Evolutionary conservation across 2,888 invertebrate genomes (phyloP).

Genomic region (Ophion ellenae): DNA sequence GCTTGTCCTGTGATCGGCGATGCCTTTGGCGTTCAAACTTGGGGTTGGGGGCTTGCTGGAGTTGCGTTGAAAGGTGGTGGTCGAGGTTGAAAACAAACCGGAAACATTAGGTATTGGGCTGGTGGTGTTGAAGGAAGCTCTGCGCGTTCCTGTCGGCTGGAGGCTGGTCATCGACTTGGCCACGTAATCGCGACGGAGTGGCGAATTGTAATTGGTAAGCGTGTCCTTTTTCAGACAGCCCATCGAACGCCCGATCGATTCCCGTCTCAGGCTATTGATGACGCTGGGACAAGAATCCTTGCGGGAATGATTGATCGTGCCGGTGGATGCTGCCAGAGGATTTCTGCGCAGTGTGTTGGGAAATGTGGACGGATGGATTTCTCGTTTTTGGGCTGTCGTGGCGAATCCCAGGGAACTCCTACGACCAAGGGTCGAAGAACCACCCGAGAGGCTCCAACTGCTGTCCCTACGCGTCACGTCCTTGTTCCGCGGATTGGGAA

Average conservation of each 20-base stretch:
- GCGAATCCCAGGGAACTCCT: conserved; percentile 77
- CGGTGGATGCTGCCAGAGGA: conserved; percentile 83
- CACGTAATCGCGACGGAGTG: conserved; percentile 80
- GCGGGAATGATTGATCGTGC: conserved; percentile 77
- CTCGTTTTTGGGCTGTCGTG: conserved; percentile 85
- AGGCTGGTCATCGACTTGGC: conserved; percentile 82
- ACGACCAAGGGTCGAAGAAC: conserved; percentile 62
- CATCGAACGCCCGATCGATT: conserved; percentile 82
- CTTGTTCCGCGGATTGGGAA: conserved; percentile 83
- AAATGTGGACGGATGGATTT: conserved; percentile 89
- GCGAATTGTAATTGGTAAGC: conserved; percentile 75
- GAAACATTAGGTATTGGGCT: conserved; percentile 71
- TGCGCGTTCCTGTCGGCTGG: conserved; percentile 73
- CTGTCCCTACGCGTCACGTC: conserved; percentile 72
- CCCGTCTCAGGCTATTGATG: conserved; percentile 82
- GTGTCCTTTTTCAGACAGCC: conserved; percentile 80
- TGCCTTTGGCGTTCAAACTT: conserved; percentile 68
- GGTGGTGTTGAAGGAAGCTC: conserved; percentile 66
- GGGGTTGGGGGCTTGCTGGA: conserved; percentile 84
- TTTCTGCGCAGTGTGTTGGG: conserved; percentile 88
- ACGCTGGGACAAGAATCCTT: conserved; percentile 72
- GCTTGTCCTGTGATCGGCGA: background rate
- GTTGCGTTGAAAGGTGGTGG: conserved; percentile 83
- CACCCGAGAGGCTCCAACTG: conserved; percentile 63
- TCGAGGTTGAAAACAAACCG: conserved; percentile 71